Evolutionary conservation across 2,797 vertebrate genomes (phyloP).

Genomic region (Coilia nasus): DNA sequence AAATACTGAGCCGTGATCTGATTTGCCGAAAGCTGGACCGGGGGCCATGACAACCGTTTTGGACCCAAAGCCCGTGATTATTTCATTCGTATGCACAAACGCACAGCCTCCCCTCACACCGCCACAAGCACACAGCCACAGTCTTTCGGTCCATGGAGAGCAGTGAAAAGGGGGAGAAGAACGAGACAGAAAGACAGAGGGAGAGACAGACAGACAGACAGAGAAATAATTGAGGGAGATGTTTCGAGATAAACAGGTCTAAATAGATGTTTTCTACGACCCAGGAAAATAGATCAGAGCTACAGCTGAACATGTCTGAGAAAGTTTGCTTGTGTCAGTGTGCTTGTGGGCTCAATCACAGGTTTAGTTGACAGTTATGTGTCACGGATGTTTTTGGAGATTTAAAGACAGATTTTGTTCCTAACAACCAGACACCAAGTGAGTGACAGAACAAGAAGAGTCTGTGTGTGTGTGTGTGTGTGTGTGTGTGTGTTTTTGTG

Average conservation of each 20-base stretch:
- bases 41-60: background rate
- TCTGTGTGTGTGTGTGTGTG: background rate
- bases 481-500: too few species aligned
- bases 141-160: background rate
- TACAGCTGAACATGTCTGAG: background rate
- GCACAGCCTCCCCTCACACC: background rate
- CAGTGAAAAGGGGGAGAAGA: background rate
- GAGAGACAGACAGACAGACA: background rate
- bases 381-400: background rate
- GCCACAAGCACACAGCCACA: background rate
- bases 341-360: background rate
- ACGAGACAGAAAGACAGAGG: background rate
- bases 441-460: background rate
- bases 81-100: background rate
- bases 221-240: background rate
- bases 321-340: background rate
- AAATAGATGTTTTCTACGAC: background rate
- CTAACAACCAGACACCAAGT: background rate
- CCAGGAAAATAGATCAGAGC: background rate
- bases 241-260: background rate
- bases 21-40: too few species aligned
- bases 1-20: too few species aligned
- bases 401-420: background rate
- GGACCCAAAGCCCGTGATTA: background rate
- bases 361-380: background rate